Base-by-base conservation (phyloP, 2,888 invertebrate genomes). In the Beris morrisii region DNA sequence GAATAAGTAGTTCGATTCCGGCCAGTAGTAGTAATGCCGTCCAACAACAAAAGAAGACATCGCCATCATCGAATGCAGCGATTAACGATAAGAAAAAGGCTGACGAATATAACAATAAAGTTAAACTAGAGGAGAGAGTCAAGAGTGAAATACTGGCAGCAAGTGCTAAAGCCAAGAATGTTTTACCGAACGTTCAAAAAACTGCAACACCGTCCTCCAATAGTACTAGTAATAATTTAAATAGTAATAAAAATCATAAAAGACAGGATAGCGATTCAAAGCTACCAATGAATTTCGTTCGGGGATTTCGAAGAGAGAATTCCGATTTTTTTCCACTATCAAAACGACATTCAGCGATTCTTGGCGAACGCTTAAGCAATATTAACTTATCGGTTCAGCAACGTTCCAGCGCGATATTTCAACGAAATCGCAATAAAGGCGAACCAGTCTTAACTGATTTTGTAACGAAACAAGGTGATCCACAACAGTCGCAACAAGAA, bases 221-320 rank as follows among this genome's bases (percentile, higher is more conserved):
- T 22, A 67, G 45, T 72, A 73, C 67, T 44, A 53, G 57, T 67
- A 66, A 50, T 55, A 67, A 48, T 73, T 73, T 68, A 45, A 52
- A 66, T 67, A 66, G 30, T 64, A 46, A 43, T 30, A 76, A 78
- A 74, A 83, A 83, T 71, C 88, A 89, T 76, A 86, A 90, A 73
- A 86, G 90, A 69, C 88, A 89, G 78, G 91, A 91, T 70, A 85
- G 89, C 68, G 91, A 91, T 75, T 84, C 86, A 12, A 89, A 87
- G 78, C 82, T 90, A 72, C 84, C 87, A 56, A 87, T 86, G 73
- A 85, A 89, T 69, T 91, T 91, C 80, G 87, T 89, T 71, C 85
- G 91, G 72, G 90, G 89, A 44, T 92, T 93, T 79, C 85, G 92
- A 69, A 85, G 93, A 71, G 92, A 93, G 78, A 91, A 92, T 78